phyloP scores from a whole-genome alignment of 2,113 vertebrate genomes.

The Epinephelus lanceolatus region DNA sequence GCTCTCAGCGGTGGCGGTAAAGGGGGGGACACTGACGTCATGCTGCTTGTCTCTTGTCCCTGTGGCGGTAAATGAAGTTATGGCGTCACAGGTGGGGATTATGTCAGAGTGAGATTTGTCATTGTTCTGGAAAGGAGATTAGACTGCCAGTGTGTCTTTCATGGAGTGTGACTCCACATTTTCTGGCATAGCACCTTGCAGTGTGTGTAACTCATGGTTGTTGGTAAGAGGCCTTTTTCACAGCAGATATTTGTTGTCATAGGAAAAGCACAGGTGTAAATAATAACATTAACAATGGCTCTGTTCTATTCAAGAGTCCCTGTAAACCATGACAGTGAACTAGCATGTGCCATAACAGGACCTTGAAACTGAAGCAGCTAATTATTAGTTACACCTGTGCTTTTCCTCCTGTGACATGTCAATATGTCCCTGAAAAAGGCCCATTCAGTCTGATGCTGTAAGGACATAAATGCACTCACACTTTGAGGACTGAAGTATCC shows the following conservation, averaged over 20 bases:
- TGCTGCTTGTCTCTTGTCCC: constrained; percentile 13
- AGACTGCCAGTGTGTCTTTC: neutral
- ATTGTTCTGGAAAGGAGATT: constrained; percentile 57
- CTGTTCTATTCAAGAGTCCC: neutral
- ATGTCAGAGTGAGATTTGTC: constrained; percentile 54
- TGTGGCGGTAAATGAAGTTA: constrained; percentile 47
- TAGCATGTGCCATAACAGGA: neutral
- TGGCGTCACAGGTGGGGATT: constrained; percentile 56
- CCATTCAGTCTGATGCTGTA: neutral
- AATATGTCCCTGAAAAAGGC: constrained; percentile 1
- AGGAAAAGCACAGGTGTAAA: constrained; percentile 13
- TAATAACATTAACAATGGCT: neutral
- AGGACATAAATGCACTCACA: neutral
- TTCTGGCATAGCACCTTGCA: neutral
- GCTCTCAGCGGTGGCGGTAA: constrained; percentile 34
- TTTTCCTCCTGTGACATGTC: constrained; percentile 10
- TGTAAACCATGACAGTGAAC: neutral
- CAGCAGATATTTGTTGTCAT: neutral
- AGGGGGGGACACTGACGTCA: constrained; percentile 52
- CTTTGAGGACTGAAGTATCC: neutral
- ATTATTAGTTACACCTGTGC: neutral
- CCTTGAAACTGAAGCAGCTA: constrained; percentile 17
- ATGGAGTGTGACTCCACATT: neutral
- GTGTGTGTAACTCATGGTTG: neutral
- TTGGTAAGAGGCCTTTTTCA: neutral